These are phyloP conservation scores for Mimas tiliae DNA, from an alignment of 2,888 invertebrate genomes.

Conservation along the genomic window DNA sequence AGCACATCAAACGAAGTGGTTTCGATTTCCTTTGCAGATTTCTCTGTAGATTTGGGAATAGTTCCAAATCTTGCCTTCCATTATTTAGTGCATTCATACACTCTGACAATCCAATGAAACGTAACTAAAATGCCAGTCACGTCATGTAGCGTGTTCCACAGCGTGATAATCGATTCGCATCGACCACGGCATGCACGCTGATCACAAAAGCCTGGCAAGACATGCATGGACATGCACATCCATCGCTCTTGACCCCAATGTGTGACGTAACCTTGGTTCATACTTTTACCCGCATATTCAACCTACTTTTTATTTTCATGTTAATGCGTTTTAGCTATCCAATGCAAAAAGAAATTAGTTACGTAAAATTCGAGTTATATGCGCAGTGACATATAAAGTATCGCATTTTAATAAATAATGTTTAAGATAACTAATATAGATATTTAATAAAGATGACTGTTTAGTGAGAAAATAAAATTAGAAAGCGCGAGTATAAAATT, in stretches of 20 bases:
- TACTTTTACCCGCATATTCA: constrained; percentile 30
- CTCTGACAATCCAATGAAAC: constrained; percentile 26
- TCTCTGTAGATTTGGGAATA: no score
- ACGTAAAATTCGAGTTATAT: neutral
- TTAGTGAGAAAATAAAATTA: constrained; percentile 2
- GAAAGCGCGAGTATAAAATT: neutral
- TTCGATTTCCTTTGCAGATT: no score
- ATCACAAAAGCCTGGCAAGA: constrained; percentile 49
- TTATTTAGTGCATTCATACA: neutral
- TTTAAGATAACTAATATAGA: neutral
- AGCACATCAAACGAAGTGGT: no score
- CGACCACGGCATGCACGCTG: constrained; percentile 35
- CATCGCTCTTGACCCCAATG: constrained; percentile 58
- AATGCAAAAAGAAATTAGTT: constrained; percentile 4
- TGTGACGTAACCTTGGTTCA: constrained; percentile 47
- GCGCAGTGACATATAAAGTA: neutral
- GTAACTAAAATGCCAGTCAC: constrained; percentile 50
- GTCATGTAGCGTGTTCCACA: constrained; percentile 35
- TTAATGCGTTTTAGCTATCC: neutral
- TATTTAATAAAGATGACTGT: neutral
- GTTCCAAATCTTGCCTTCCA: no score
- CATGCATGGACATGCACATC: constrained; percentile 47
- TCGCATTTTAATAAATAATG: neutral
- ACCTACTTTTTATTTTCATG: constrained; percentile 24
- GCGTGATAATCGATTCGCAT: constrained; percentile 51